Conservation (phyloP, 30 jellyfish, hydroid and myxozoan genomes). For the Aurelia aurita complex sp. Pacific region DNA sequence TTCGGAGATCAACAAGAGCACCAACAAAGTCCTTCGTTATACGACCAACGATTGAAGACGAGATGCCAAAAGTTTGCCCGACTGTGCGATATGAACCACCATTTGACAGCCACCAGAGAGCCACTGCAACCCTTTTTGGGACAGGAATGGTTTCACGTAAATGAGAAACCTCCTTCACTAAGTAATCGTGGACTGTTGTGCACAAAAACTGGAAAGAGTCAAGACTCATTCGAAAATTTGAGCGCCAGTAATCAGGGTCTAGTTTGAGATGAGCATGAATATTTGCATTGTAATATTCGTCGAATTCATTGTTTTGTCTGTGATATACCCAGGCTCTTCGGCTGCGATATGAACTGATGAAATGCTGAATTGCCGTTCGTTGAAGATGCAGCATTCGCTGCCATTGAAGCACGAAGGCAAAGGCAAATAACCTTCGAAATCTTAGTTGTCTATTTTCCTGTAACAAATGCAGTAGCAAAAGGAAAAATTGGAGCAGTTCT, state of each 20-base stretch:
- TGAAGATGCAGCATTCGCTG: background rate
- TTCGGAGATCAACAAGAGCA: constrained; percentile 15
- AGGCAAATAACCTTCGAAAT: background rate
- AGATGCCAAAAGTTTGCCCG: constrained; percentile 43
- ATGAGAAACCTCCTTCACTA: background rate
- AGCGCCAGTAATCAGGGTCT: constrained; percentile 49
- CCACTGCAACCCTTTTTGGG: constrained; percentile 25
- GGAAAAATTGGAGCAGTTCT: no score
- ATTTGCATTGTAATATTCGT: constrained; percentile 25
- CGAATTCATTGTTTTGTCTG: constrained; percentile 32
- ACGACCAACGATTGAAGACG: constrained; percentile 17
- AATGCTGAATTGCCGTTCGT: constrained; percentile 13
- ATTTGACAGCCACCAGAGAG: constrained; percentile 28
- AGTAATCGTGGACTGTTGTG: background rate
- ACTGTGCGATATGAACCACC: constrained; percentile 36
- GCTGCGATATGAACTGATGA: background rate
- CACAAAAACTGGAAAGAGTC: background rate
- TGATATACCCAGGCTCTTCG: constrained; percentile 38
- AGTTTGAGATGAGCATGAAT: constrained; percentile 12
- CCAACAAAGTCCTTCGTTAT: constrained; percentile 39
- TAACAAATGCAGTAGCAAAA: background rate
- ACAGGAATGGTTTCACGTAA: constrained; percentile 13
- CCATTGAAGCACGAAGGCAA: background rate
- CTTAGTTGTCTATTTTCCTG: constrained; percentile 11
- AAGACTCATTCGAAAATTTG: constrained; percentile 20